Percentiles rank a stretch among this genome's conserved stretches.
These are phyloP conservation scores for Carterocephalus palaemon DNA, from an alignment of 2,888 invertebrate species.

Conservation along the genomic window DNA sequence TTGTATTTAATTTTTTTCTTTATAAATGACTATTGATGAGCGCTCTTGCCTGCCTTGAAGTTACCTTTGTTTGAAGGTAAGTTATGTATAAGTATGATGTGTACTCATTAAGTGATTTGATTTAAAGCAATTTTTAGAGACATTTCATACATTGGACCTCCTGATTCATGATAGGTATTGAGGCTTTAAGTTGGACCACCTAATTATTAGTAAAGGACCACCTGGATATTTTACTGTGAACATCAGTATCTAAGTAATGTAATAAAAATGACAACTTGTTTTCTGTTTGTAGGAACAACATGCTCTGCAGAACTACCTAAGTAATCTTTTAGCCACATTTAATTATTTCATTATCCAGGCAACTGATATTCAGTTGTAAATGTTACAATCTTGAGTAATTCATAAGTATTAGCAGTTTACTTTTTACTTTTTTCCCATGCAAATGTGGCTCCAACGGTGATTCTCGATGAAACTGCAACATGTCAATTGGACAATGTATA, in stretches of 20 bases:
- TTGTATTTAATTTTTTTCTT: constrained; percentile 32
- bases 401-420: neutral
- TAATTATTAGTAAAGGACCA: too few species aligned
- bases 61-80: constrained; percentile 50
- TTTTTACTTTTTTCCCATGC: constrained; percentile 8
- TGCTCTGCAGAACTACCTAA: too few species aligned
- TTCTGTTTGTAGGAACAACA: too few species aligned
- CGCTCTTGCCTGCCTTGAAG: constrained; percentile 61
- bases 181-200: constrained; percentile 62
- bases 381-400: neutral
- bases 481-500: constrained; percentile 73
- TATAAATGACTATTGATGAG: constrained; percentile 41
- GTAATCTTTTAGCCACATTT: constrained; percentile 8
- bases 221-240: too few species aligned
- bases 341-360: neutral
- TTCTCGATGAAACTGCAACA: constrained; percentile 46
- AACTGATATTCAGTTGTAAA: constrained; percentile 9
- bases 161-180: constrained; percentile 37
- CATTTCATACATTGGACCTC: constrained; percentile 1
- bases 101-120: constrained; percentile 37
- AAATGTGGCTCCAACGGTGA: constrained; percentile 18
- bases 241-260: too few species aligned
- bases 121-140: constrained; percentile 36
- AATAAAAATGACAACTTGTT: too few species aligned
- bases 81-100: constrained; percentile 47